phyloP scores from a whole-genome alignment of 2,797 vertebrate species.

The Columba guinea region DNA sequence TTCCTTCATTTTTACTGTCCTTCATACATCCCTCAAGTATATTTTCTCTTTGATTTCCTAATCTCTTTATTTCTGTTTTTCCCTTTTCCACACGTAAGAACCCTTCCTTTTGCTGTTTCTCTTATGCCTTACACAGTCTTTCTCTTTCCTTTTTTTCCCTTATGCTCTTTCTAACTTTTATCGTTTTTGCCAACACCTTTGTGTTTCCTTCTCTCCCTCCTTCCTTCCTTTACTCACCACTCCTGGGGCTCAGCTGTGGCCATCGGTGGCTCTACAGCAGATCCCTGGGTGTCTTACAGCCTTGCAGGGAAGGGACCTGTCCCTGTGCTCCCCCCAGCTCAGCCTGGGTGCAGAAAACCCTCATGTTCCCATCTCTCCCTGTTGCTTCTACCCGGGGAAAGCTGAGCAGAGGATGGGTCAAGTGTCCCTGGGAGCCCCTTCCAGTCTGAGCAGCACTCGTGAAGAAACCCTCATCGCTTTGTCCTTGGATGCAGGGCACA shows the following conservation, averaged over 20 bases:
- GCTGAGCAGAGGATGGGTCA: background rate
- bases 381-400: background rate
- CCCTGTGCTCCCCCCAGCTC: background rate
- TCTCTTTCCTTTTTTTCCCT: background rate
- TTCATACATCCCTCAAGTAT: background rate
- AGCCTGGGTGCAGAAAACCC: background rate
- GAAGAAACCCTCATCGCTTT: background rate
- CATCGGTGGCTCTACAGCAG: background rate
- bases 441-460: background rate
- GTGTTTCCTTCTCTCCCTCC: background rate
- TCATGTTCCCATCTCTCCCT: background rate
- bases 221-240: background rate
- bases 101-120: background rate
- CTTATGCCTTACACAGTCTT: background rate
- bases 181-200: background rate
- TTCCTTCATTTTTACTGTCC: background rate
- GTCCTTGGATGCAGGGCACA: background rate
- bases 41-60: background rate
- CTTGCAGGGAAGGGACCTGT: accelerated
- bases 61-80: background rate
- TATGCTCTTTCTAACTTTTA: background rate
- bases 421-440: background rate
- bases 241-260: background rate
- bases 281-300: background rate
- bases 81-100: background rate